Conservation (phyloP, 2,888 invertebrate species). For the Mythimna vitellina region DNA sequence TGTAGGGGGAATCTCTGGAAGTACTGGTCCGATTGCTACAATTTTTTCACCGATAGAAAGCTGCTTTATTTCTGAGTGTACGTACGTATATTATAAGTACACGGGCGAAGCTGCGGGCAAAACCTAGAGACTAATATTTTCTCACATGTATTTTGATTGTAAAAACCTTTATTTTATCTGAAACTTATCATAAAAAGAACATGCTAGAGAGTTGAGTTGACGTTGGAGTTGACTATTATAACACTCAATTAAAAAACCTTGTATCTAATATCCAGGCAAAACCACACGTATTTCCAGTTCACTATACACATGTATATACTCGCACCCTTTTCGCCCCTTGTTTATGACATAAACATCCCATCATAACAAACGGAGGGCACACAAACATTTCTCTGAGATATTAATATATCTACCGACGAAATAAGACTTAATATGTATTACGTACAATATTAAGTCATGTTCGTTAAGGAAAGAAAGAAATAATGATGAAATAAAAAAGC, state of each 20-base stretch:
- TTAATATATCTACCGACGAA: constrained; percentile 44
- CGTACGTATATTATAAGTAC: no score
- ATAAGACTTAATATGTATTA: constrained; percentile 44
- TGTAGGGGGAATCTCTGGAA: no score
- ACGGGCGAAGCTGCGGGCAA: no score
- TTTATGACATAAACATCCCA: constrained; percentile 48
- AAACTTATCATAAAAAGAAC: no score
- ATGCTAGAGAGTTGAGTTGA: neutral
- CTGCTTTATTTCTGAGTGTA: no score
- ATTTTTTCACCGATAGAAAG: no score
- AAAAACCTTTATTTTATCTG: no score
- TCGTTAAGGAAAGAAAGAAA: constrained; percentile 21
- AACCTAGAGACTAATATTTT: no score
- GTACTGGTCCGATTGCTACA: no score
- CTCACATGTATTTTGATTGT: no score
- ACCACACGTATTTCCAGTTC: neutral
- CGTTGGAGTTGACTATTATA: neutral
- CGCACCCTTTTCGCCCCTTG: constrained; percentile 43
- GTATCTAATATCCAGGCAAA: neutral
- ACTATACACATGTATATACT: neutral
- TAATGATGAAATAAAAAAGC: constrained; percentile 19
- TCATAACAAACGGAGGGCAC: constrained; percentile 48
- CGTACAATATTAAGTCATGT: constrained; percentile 38
- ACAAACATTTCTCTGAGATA: constrained; percentile 39
- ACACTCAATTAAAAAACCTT: neutral